Conservation (phyloP, 1,140 invertebrate genomes). For the Vollenhovia emeryi region DNA sequence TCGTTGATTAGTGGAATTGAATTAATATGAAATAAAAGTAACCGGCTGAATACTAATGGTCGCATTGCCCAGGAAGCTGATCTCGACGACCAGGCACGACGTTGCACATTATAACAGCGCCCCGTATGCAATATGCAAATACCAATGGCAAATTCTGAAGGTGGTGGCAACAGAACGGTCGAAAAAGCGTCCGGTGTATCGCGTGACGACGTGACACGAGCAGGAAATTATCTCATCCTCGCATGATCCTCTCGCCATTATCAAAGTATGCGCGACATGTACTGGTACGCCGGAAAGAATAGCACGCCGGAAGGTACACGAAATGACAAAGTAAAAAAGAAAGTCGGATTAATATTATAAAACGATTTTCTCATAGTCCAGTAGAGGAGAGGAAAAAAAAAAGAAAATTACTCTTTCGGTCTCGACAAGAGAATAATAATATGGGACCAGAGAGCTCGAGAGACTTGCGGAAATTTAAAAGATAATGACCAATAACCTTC, state of each 20-base stretch:
- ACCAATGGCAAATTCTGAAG: constrained; percentile 5
- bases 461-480: not conserved
- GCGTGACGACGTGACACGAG: constrained; percentile 73
- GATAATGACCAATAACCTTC: not conserved
- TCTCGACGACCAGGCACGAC: not conserved
- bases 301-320: not conserved
- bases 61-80: not conserved
- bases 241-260: constrained; percentile 61
- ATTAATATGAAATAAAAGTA: constrained; percentile 13
- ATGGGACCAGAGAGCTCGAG: not conserved
- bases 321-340: constrained; percentile 13
- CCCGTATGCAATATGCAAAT: constrained; percentile 70
- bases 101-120: constrained; percentile 33
- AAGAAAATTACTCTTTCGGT: not conserved
- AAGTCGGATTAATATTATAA: not conserved
- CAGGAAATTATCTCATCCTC: constrained; percentile 75
- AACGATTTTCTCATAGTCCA: not conserved
- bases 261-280: not conserved
- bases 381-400: not conserved
- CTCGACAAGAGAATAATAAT: not conserved
- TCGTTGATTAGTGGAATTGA: not conserved
- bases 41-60: not conserved
- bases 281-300: not conserved
- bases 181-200: constrained; percentile 60
- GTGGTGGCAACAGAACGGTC: not conserved